Base-by-base conservation (phyloP, 2,113 vertebrate species). In the Otis tarda region DNA sequence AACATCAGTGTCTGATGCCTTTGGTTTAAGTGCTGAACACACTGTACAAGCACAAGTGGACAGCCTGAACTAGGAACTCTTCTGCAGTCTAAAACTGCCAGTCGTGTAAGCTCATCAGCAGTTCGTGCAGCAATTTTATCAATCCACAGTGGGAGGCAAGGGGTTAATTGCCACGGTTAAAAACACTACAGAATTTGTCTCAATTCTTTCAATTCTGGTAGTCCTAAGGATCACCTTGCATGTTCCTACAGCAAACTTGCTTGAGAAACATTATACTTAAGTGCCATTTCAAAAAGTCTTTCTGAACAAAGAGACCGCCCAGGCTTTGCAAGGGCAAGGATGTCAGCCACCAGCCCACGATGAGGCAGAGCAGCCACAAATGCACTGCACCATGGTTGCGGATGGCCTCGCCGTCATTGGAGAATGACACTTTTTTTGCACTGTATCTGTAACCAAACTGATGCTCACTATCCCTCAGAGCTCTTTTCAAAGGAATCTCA, bases 361-460 rank as follows among this genome's bases (percentile, higher is more conserved):
- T 13, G 45, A 55, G 63, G 59, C 57, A 83, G 30, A 39, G 2
- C 57, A 79, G 67, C 55, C 71, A 39, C 11, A n/a, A 57, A 27
- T 8, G 18, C 68, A 25, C 2, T 11, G 52, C 64, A 50, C 53
- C 0, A 0, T 17, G 23, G 76, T 0, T 41, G 53, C 4, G 0
- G 53, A 31, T 8, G 25, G 67, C 41, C 69, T 28, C 28, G 31
- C 43, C 33, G 2, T 24, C 75, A 14, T 1, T 33, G 39, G 23
- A 67, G 27, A 49, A 78, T 3, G 9, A 47, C 61, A 37, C 56
- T 64, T 57, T 64, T 57, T n/a, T 19, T 10, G 33, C 1, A 3
- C 31, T 39, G 0, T 4, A 27, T 30, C 47, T 74, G 35, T 19
- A 59, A 55, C 35, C 31, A 39, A 70, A 86, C 59, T 10, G 24